Evolutionary conservation across 2,797 vertebrate genomes (phyloP).

Genomic region (Gymnothorax reevesii): DNA sequence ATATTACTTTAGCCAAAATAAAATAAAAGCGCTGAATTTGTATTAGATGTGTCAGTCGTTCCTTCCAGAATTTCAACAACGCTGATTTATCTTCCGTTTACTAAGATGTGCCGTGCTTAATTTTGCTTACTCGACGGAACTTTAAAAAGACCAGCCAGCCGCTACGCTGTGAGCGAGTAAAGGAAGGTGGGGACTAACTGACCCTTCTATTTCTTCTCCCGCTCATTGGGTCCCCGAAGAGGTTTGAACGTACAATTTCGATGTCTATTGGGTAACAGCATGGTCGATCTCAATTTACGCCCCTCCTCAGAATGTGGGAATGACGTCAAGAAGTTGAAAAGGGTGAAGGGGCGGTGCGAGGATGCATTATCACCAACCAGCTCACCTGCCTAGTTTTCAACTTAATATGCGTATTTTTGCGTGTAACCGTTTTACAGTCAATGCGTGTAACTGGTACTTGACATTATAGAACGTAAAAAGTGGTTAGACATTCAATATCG

Average conservation of each 20-base stretch:
- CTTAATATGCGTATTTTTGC: too few species aligned
- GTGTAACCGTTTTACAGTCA: too few species aligned
- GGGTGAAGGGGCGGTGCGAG: constrained; percentile 16
- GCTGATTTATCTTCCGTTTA: constrained; percentile 36
- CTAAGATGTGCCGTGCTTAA: constrained; percentile 45
- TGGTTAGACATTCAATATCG: too few species aligned
- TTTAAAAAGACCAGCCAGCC: constrained; percentile 60
- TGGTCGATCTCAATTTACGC: constrained; percentile 42
- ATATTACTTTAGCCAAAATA: constrained; percentile 17
- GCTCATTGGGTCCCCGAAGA: constrained; percentile 53
- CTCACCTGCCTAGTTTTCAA: too few species aligned
- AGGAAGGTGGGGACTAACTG: constrained; percentile 50
- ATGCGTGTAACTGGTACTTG: background rate
- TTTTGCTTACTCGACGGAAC: constrained; percentile 66
- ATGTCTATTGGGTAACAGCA: constrained; percentile 53
- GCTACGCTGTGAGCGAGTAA: constrained; percentile 52
- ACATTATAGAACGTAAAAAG: background rate
- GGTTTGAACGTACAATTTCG: constrained; percentile 6
- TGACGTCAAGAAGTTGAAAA: constrained; percentile 48
- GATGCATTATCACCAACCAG: background rate
- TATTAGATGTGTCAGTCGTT: background rate
- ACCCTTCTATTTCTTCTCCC: constrained; percentile 29
- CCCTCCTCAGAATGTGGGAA: constrained; percentile 43
- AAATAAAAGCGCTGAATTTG: constrained; percentile 7
- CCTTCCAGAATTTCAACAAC: background rate